Evolutionary conservation across 2,888 invertebrate species (phyloP).

Genomic region (Drosophila sordidapex): DNA sequence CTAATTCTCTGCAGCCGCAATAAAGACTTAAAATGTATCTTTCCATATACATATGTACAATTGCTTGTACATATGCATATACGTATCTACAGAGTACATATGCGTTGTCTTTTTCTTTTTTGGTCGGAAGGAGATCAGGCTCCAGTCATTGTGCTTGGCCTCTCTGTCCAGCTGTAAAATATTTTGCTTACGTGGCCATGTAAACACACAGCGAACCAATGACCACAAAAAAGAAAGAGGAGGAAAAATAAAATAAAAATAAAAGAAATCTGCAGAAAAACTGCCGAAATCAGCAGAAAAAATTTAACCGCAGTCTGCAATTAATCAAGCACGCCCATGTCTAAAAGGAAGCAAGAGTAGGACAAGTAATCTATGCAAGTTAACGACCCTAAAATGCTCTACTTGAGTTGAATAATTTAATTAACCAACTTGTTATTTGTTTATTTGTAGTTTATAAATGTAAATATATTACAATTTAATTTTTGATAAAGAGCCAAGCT

Average conservation of each 20-base stretch:
- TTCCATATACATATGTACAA: neutral
- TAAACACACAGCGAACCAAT: conserved; percentile 28
- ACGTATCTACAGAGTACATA: neutral
- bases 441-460: neutral
- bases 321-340: conserved; percentile 68
- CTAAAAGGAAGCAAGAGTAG: conserved; percentile 21
- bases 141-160: conserved; percentile 26
- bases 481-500: fast-evolving
- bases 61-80: neutral
- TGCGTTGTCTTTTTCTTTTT: neutral
- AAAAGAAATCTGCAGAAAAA: conserved; percentile 42
- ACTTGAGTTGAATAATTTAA: neutral
- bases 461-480: neutral
- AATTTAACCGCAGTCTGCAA: conserved; percentile 68
- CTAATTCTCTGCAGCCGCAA: conserved; percentile 49
- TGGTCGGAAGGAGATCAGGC: conserved; percentile 1
- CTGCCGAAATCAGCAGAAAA: conserved; percentile 68
- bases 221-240: conserved; percentile 12
- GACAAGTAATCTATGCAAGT: conserved; percentile 27
- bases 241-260: neutral
- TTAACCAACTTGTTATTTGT: no score
- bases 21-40: conserved; percentile 39
- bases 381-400: conserved; percentile 49
- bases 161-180: conserved; percentile 48
- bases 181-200: conserved; percentile 65